Conservation (phyloP, 2,888 invertebrate genomes). For the Trichogramma evanescens region DNA sequence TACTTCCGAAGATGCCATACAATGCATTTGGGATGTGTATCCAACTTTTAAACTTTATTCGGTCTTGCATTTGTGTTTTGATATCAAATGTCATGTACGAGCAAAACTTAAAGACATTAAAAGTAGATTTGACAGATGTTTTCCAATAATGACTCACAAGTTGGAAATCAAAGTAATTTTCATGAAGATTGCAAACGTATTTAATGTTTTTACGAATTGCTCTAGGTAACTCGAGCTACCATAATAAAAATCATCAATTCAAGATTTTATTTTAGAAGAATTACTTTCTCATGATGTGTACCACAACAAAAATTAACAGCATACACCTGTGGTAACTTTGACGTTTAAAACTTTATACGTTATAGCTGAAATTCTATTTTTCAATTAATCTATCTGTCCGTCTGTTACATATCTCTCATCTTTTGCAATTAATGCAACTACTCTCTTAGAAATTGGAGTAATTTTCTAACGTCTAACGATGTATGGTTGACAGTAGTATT, state of each 20-base stretch:
- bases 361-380: constrained; percentile 22
- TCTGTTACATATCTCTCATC: constrained; percentile 24
- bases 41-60: constrained; percentile 4
- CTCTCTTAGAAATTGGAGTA: too few relatives aligned
- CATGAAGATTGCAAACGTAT: too few relatives aligned
- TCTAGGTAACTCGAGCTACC: too few relatives aligned
- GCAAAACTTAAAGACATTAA: background rate
- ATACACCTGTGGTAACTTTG: background rate
- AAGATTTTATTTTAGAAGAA: too few relatives aligned
- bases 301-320: background rate
- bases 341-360: background rate
- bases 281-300: too few relatives aligned
- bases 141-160: too few relatives aligned
- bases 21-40: constrained; percentile 4
- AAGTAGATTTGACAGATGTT: too few relatives aligned
- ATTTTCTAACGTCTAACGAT: too few relatives aligned
- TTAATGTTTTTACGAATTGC: too few relatives aligned
- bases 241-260: too few relatives aligned
- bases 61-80: background rate
- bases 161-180: too few relatives aligned
- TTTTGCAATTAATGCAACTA: background rate
- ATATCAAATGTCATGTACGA: background rate
- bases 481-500: too few relatives aligned
- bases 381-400: constrained; percentile 31
- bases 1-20: constrained; percentile 7